Evolutionary conservation across 2,888 invertebrate species (phyloP).

Genomic region (Erebia aethiops): DNA sequence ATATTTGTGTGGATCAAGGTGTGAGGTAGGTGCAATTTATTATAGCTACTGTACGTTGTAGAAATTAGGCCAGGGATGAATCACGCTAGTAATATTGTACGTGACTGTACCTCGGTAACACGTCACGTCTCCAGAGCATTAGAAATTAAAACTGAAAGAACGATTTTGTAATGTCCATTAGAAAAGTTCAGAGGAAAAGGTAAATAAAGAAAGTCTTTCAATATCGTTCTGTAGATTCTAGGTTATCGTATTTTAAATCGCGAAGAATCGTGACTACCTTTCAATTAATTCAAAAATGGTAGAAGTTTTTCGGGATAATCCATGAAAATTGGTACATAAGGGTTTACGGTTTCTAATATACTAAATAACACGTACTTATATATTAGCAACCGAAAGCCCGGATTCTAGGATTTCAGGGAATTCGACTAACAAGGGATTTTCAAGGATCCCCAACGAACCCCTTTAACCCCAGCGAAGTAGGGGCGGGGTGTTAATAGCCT

Average conservation of each 20-base stretch:
- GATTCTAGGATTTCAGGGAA: no score
- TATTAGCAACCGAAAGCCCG: no score
- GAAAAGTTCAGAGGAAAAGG: constrained; percentile 15
- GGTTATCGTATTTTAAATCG: not conserved
- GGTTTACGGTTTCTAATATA: no score
- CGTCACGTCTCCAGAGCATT: constrained; percentile 34
- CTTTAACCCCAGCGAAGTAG: no score
- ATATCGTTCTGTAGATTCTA: not conserved
- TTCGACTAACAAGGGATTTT: no score
- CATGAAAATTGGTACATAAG: no score
- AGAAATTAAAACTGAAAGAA: constrained; percentile 40
- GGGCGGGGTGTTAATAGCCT: no score
- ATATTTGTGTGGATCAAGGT: not conserved
- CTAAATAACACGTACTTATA: no score
- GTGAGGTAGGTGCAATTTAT: constrained; percentile 13
- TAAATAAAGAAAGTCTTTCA: not conserved
- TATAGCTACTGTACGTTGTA: constrained; percentile 30
- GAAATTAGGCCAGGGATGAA: constrained; percentile 44
- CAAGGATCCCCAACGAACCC: no score
- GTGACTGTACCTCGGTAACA: constrained; percentile 43
- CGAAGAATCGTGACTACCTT: not conserved
- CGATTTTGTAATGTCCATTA: constrained; percentile 29
- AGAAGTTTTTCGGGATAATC: no score
- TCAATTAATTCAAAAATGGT: no score
- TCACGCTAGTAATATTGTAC: constrained; percentile 45